Base-by-base conservation (phyloP, 2,113 vertebrate genomes). In the Neoarius graeffei region DNA sequence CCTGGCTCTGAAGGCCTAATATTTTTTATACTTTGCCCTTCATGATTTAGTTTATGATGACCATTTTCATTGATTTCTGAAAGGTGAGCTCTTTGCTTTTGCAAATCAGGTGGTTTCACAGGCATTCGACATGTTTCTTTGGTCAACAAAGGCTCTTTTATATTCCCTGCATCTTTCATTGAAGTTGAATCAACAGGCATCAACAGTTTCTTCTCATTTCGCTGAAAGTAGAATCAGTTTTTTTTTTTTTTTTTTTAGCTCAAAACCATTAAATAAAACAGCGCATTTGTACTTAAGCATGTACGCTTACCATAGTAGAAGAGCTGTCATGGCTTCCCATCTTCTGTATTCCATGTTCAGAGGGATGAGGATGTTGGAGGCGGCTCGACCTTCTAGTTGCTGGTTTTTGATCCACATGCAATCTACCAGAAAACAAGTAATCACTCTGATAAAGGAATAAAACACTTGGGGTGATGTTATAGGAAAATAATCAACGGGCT, bases 131-230 rank as follows among this genome's bases (percentile, higher is more conserved):
- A 62, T 74, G 23, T 60, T 76, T 35, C 60, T 59, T 74, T 60
- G 5, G 81, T 81, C 52, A 69, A 19, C 81, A 80, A 84, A 73
- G 81, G 84, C 91, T 17, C 87, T 81, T 91, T 90, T 7, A 94
- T 86, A 52, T 93, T 91, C 52, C 92, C 94, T 74, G 94, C 92
- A 91, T 94, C 93, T 15, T 93, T 90, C 59, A 93, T 91, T 11
- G 93, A 81, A 27, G 92, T 91, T 71, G 92, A 93, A 64, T 94
- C 93, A 15, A 91, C 92, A 86, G 19, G 7, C 73, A 74, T 87
- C 76, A 86, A 84, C 83, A 86, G 76, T 87, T 74, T 71, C 89
- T 93, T 95, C n/a, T 86, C 59, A 83, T 50, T 86, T 35, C 85
- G 77, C 86, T 91, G 62, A 73, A 89, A 66, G 85, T 4, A 87